Evolutionary conservation across 2,113 vertebrate genomes (phyloP), one percentile per base, ranked within the genome.

Genomic region (Pagrus major): DNA sequence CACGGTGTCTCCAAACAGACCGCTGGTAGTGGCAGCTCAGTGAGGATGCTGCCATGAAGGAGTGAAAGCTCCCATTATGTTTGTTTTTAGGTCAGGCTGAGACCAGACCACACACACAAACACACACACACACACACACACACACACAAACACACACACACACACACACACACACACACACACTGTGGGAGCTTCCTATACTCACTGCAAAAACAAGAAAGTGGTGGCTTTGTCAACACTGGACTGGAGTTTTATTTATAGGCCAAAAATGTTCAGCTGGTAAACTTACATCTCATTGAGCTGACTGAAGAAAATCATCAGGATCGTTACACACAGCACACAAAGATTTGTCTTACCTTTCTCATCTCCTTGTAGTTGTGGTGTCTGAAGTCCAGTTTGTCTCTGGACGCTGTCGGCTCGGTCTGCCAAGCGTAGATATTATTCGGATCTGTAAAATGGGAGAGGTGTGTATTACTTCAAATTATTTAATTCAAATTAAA

Each of bases 311-410:
- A 37, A 11, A 27, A 8, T 25, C 10, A 20, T 47, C 20, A 4
- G 9, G 8, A 18, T 35, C 65, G 35, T 35, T 31, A 21, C n/a
- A 9, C 9, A 49, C 20, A 25, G 3, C 51, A 27, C 5, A 70
- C 1, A 1, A 3, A 4, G 6, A 11, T 35, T 10, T 23, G 35
- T 47, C 59, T 41, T 72, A 97, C 98, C 96, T 98, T 98, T 81
- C 96, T 96, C 97, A 98, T 97, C 85, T 98, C 97, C 81, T 97
- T 97, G 88, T 98, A 98, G 93, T 93, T 97, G 92, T 99, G 98
- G 84, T 99, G 97, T 72, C 95, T 96, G 92, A 99, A 99, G 81
- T 99, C 97, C 90, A 98, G 90, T 73, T 96, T 94, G 75, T 98
- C 96, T 79, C 0, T 85, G 90, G 64, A 94, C 91, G 1, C 93